phyloP scores from a whole-genome alignment of 2,113 vertebrate species.

The Shinisaurus crocodilurus region DNA sequence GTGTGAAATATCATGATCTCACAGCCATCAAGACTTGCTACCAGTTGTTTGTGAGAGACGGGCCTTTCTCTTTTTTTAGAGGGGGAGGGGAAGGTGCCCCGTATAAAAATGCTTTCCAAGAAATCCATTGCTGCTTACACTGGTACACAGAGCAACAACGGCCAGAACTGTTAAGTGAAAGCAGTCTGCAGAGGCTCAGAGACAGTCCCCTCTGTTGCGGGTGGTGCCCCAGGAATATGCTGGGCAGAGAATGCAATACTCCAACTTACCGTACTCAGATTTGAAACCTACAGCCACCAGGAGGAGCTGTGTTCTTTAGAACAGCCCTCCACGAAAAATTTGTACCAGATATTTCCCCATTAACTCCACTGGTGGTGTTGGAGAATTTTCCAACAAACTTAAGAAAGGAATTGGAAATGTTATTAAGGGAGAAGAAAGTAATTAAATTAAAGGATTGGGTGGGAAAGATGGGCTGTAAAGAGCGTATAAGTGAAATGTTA shows the following conservation, averaged over 20 bases:
- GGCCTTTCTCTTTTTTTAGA: neutral
- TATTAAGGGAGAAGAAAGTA: too few relatives aligned
- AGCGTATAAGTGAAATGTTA: too few relatives aligned
- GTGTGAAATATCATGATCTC: neutral
- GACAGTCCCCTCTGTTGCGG: neutral
- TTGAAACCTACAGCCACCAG: neutral
- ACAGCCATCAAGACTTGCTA: neutral
- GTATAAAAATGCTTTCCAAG: neutral
- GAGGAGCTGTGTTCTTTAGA: neutral
- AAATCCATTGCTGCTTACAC: neutral
- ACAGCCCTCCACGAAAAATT: too few relatives aligned
- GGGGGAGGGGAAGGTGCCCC: neutral
- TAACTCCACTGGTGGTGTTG: too few relatives aligned
- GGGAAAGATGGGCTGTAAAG: too few relatives aligned
- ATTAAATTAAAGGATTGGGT: too few relatives aligned
- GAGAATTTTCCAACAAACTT: too few relatives aligned
- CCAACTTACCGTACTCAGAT: neutral
- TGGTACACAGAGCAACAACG: neutral
- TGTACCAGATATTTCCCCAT: too few relatives aligned
- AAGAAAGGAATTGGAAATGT: too few relatives aligned
- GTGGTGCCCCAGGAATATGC: neutral
- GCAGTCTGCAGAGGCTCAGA: neutral
- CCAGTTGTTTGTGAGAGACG: too few relatives aligned
- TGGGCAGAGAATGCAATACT: neutral
- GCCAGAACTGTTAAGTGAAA: neutral